These are phyloP conservation scores for Phylloscopus collybita DNA, from an alignment of 2,797 vertebrate species.

Conservation along the genomic window DNA sequence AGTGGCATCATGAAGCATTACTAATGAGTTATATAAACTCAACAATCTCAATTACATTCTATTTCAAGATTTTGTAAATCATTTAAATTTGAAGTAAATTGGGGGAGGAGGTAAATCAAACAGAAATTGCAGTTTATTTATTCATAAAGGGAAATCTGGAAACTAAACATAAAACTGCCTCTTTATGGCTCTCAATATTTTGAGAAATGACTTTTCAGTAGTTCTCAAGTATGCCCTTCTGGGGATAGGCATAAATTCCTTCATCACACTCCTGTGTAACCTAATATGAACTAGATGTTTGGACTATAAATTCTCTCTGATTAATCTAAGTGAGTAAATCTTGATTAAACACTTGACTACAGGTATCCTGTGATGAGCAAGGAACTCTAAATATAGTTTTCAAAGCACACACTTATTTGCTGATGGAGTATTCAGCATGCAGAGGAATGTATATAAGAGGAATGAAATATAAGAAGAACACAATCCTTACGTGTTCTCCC, in stretches of 20 bases:
- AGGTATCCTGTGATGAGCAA: background rate
- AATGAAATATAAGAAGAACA: background rate
- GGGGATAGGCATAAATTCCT: background rate
- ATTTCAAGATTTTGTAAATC: background rate
- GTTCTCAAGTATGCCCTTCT: background rate
- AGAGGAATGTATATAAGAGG: background rate
- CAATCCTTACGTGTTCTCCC: background rate
- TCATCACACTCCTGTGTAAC: background rate
- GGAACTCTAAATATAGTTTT: background rate
- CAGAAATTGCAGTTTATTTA: background rate
- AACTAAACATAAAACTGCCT: background rate
- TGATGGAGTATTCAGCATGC: background rate
- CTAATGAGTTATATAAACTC: background rate
- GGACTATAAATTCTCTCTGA: background rate
- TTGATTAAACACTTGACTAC: background rate
- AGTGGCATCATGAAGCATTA: background rate
- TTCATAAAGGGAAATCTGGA: background rate
- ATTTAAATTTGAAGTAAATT: background rate
- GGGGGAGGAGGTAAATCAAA: background rate
- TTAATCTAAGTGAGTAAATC: background rate
- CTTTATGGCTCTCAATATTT: background rate
- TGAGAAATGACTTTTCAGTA: background rate
- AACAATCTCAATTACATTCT: background rate
- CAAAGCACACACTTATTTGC: background rate
- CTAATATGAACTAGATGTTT: background rate